Evolutionary conservation across 2,888 invertebrate species (phyloP).

Genomic region (Crossocerus cetratus): DNA sequence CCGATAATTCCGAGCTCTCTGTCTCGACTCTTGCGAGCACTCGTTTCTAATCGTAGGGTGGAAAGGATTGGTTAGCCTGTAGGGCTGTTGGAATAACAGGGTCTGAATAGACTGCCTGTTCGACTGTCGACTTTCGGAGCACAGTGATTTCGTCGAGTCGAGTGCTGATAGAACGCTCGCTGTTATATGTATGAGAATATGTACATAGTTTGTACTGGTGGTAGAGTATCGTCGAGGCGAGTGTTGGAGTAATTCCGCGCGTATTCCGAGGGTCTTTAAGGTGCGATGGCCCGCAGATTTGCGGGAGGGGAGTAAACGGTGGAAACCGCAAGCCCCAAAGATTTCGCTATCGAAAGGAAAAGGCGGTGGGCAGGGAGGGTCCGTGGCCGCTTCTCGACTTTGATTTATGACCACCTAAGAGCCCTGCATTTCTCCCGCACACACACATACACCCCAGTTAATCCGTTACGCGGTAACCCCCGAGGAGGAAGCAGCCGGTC

Average conservation of each 20-base stretch:
- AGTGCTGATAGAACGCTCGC: too few species aligned
- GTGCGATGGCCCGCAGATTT: constrained; percentile 17
- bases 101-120: not conserved
- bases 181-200: too few species aligned
- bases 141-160: too few species aligned
- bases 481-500: constrained; percentile 28
- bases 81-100: constrained; percentile 1
- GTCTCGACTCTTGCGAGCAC: not conserved
- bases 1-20: too few species aligned
- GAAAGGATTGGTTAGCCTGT: too few species aligned
- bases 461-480: constrained; percentile 63
- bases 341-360: constrained; percentile 30
- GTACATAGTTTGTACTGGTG: too few species aligned
- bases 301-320: not conserved
- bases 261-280: not conserved
- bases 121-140: not conserved
- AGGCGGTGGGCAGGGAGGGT: constrained; percentile 14
- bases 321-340: constrained; percentile 29
- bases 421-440: constrained; percentile 65
- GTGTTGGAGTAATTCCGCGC: too few species aligned
- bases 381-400: constrained; percentile 61
- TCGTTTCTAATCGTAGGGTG: not conserved
- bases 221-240: too few species aligned
- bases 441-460: constrained; percentile 46
- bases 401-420: constrained; percentile 73